Base-by-base conservation (phyloP, 2,888 invertebrate species). In the Archips xylosteana region DNA sequence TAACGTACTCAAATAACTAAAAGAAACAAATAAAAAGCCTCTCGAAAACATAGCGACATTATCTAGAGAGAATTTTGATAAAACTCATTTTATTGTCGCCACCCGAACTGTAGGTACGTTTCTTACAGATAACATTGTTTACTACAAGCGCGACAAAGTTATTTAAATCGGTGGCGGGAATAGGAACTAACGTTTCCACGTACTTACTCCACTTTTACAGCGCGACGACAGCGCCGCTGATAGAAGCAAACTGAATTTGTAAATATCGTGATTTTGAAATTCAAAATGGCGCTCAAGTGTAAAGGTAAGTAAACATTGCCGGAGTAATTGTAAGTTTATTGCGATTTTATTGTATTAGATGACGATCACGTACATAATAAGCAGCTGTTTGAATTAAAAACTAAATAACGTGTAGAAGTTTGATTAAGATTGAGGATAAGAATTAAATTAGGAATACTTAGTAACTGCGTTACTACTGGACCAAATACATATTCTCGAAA, bases 271-370 rank as follows among this genome's bases (percentile, higher is more conserved):
- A 23, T 42, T 74, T 65, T 6, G 12, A 42, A 61, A 65, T 68
- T 39, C 61, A 71, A 69, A 57, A 76, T 76, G 75, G 75, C 75
- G 70, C 62, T 76, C n/a, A 65, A 70, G 60, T 36, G 54, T 49
- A 74, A 68, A 66, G 75, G 71, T 75, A 75, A 6, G 70, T 59
- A 32, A 57, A 23, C 32, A 32, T 32, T 54, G 54, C 6, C 3
- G 32, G 3, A 57, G 57, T 3, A 57, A 57, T 32, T 1, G 13
- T 32, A 32, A 10, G 4, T 32, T 57, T 12, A 12, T 0, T 4
- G 32, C 3, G 3, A 12, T 32, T 57, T 57, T 57, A 23, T 10
- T 6, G 32, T 12, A 32, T 57, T 23, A 1, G 32, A 10, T 32
- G 12, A 23, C 57, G 15, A 15, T 54, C 23, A 15, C 15, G 15